phyloP scores from a whole-genome alignment of 2,888 invertebrate genomes.

The Synanthedon tipuliformis region DNA sequence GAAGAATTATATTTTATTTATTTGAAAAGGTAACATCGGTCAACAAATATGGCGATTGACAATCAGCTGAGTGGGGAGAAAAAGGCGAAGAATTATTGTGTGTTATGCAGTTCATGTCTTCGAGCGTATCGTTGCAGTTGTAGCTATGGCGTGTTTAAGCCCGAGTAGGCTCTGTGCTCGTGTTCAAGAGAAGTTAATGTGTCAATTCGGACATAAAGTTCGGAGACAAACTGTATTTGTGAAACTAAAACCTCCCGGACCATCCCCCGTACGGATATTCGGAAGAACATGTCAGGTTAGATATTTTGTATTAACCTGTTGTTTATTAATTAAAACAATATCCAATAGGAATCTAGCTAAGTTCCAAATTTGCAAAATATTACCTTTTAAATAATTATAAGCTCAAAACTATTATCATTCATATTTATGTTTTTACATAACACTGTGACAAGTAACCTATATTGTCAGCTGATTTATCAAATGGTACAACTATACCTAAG shows the following conservation, averaged over 20 bases:
- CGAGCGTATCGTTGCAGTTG: constrained; percentile 77
- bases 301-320: constrained; percentile 8
- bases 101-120: constrained; percentile 66
- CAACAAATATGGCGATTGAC: constrained; percentile 41
- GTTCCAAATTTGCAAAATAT: not conserved
- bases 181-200: constrained; percentile 82
- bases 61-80: constrained; percentile 70
- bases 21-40: not conserved
- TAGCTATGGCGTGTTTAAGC: constrained; percentile 86
- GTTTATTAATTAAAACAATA: not conserved
- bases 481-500: not conserved
- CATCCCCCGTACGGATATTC: constrained; percentile 68
- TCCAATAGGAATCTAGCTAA: not conserved
- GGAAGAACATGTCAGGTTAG: constrained; percentile 67
- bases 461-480: constrained; percentile 28
- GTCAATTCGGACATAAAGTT: constrained; percentile 80
- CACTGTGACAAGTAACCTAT: constrained; percentile 38
- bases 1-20: not conserved
- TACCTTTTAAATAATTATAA: not conserved
- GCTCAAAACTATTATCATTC: constrained; percentile 4
- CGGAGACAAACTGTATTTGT: constrained; percentile 77
- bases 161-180: constrained; percentile 86
- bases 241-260: constrained; percentile 76
- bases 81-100: constrained; percentile 53
- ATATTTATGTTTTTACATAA: constrained; percentile 35